These are phyloP conservation scores for Mesorhabditis spiculigera DNA, from an alignment of 2,888 invertebrate species.

Conservation along the genomic window DNA sequence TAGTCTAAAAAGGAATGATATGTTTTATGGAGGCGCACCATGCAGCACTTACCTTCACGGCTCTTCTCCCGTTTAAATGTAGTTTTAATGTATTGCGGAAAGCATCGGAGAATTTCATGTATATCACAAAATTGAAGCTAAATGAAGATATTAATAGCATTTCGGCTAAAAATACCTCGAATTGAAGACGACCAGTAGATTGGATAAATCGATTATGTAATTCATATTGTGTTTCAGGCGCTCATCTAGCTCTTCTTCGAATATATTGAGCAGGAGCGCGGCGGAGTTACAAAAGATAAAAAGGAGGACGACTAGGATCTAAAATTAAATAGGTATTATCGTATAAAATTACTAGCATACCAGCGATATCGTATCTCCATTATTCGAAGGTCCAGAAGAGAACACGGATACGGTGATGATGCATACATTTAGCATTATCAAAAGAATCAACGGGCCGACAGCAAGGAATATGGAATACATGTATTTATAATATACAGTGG, in stretches of 20 bases:
- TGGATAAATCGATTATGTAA: slow-evolving; percentile 56
- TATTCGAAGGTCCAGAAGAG: no score
- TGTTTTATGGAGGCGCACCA: no score
- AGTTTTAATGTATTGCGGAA: slow-evolving; percentile 46
- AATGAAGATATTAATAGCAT: slow-evolving; percentile 7
- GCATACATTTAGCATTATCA: slow-evolving; percentile 49
- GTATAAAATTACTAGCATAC: no score
- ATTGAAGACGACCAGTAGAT: slow-evolving; percentile 57
- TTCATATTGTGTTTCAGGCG: slow-evolving; percentile 44
- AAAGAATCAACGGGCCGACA: slow-evolving; percentile 50
- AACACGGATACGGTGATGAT: slow-evolving; percentile 31
- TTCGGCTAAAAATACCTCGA: slow-evolving; percentile 30
- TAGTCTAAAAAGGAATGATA: no score
- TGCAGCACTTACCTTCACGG: slow-evolving; percentile 13
- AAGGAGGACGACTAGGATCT: slow-evolving; percentile 55
- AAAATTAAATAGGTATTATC: not conserved
- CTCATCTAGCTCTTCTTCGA: slow-evolving; percentile 43
- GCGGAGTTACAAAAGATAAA: slow-evolving; percentile 57
- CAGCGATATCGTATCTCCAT: no score
- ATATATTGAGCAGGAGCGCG: slow-evolving; percentile 54
- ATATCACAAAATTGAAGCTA: slow-evolving; percentile 57
- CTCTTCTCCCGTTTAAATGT: slow-evolving; percentile 31
- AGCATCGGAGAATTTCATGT: slow-evolving; percentile 51
- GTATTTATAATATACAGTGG: slow-evolving; percentile 49
- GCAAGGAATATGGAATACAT: slow-evolving; percentile 56